phyloP scores from a whole-genome alignment of 2,797 vertebrate genomes.

The Anas bernieri region DNA sequence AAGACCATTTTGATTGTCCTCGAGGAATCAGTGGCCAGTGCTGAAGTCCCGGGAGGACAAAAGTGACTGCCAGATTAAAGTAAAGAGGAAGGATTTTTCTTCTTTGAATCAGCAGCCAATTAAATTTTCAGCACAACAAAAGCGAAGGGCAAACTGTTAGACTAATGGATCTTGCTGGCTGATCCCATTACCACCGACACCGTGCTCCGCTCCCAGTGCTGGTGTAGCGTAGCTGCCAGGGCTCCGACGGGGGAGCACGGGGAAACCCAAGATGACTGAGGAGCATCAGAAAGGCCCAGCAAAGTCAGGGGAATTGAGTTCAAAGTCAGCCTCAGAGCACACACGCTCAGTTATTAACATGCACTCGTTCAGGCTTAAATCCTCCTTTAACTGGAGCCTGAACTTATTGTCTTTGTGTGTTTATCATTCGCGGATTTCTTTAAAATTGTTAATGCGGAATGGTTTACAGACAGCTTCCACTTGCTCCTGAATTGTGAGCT shows the following conservation, averaged over 20 bases:
- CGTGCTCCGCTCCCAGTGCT: neutral
- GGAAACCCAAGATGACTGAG: slow-evolving; percentile 45
- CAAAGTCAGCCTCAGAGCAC: slow-evolving; percentile 30
- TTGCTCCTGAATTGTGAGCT: accelerated
- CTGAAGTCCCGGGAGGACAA: neutral
- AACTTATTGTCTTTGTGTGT: neutral
- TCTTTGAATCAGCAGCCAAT: slow-evolving; percentile 36
- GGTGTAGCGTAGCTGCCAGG: slow-evolving; percentile 39
- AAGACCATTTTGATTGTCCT: slow-evolving; percentile 3
- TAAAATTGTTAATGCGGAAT: accelerated
- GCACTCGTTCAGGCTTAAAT: slow-evolving; percentile 33
- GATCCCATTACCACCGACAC: neutral
- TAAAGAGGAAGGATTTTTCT: neutral
- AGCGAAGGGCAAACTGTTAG: slow-evolving; percentile 20
- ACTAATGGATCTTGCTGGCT: slow-evolving; percentile 36
- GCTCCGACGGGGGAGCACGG: neutral
- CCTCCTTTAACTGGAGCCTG: slow-evolving; percentile 35
- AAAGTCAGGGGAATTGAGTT: slow-evolving; percentile 36
- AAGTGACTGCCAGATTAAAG: slow-evolving; percentile 4
- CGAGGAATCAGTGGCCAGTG: slow-evolving; percentile 18
- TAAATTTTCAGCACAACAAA: slow-evolving; percentile 30
- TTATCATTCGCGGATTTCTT: neutral
- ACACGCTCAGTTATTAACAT: neutral
- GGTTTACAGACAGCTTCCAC: neutral
- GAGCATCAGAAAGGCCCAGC: slow-evolving; percentile 34